These are phyloP conservation scores for Caenorhabditis brenneri DNA, from an alignment of 1,140 invertebrate genomes.

Conservation along the genomic window DNA sequence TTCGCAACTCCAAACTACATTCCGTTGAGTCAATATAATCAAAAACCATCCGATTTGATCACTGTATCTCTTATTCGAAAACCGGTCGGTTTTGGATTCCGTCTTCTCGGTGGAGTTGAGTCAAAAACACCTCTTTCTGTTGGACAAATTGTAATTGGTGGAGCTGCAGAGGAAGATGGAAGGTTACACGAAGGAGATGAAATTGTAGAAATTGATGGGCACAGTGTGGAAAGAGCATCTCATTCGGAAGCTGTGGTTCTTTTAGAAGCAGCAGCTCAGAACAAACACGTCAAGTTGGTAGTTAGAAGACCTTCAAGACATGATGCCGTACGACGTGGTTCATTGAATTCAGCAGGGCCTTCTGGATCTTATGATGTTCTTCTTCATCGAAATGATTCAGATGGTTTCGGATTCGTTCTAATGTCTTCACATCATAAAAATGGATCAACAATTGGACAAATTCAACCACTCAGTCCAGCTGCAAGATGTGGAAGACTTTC, in stretches of 20 bases:
- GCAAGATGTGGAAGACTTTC: constrained; percentile 86
- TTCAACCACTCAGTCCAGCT: constrained; percentile 92
- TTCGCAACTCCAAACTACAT: constrained; percentile 65
- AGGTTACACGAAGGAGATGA: constrained; percentile 85
- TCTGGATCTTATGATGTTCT: constrained; percentile 79
- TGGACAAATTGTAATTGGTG: constrained; percentile 90
- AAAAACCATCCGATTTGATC: constrained; percentile 78
- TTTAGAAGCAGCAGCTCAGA: constrained; percentile 77
- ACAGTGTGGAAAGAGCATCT: constrained; percentile 82
- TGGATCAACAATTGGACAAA: constrained; percentile 89
- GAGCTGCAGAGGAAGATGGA: constrained; percentile 86
- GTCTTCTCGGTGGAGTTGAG: constrained; percentile 91
- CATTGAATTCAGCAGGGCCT: constrained; percentile 69
- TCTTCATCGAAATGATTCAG: constrained; percentile 86
- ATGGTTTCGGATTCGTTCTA: constrained; percentile 98
- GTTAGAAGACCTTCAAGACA: constrained; percentile 54
- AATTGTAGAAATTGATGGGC: constrained; percentile 84
- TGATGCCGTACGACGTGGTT: not conserved
- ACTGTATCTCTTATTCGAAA: constrained; percentile 82
- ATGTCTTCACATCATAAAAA: constrained; percentile 93
- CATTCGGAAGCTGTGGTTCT: constrained; percentile 87
- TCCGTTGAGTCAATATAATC: constrained; percentile 53
- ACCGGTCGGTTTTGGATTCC: constrained; percentile 90
- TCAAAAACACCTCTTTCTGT: constrained; percentile 79
- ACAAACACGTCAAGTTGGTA: constrained; percentile 69